phyloP scores from a whole-genome alignment of 2,888 invertebrate species.

The Eugnorisma glareosa region DNA sequence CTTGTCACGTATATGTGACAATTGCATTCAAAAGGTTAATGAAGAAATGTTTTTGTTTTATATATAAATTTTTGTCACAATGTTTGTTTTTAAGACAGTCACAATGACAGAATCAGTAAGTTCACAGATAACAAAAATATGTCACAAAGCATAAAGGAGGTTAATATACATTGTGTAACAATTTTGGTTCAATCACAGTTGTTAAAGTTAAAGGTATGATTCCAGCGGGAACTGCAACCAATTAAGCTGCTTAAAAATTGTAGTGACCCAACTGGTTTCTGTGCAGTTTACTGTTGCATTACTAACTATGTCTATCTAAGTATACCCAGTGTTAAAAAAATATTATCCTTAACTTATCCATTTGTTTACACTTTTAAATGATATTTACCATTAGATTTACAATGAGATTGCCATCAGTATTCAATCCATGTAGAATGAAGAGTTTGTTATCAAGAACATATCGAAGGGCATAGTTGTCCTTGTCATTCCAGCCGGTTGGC shows the following conservation, averaged over 20 bases:
- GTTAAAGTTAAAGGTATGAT: background rate
- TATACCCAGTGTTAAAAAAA: too few relatives aligned
- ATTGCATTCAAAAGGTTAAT: too few relatives aligned
- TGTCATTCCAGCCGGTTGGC: constrained; percentile 94
- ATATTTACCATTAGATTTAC: constrained; percentile 92
- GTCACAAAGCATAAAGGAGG: background rate
- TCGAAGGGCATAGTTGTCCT: constrained; percentile 93
- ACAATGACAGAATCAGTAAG: constrained; percentile 23
- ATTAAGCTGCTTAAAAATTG: background rate
- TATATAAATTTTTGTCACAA: constrained; percentile 24
- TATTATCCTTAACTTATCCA: background rate
- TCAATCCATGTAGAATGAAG: constrained; percentile 92
- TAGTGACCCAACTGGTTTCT: background rate
- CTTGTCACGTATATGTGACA: too few relatives aligned
- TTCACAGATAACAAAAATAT: constrained; percentile 13
- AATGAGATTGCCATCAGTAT: constrained; percentile 91
- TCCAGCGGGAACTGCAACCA: background rate
- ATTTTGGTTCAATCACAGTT: background rate
- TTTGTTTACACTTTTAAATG: background rate
- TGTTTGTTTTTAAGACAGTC: background rate
- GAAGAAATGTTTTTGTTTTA: too few relatives aligned
- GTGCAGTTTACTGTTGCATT: background rate
- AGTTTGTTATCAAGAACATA: constrained; percentile 93
- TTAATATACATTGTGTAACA: background rate
- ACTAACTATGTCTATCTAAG: too few relatives aligned